Evolutionary conservation across 2,113 vertebrate species (phyloP), one percentile per base, ranked within the genome.

Genomic region (Tenrec ecaudatus): DNA sequence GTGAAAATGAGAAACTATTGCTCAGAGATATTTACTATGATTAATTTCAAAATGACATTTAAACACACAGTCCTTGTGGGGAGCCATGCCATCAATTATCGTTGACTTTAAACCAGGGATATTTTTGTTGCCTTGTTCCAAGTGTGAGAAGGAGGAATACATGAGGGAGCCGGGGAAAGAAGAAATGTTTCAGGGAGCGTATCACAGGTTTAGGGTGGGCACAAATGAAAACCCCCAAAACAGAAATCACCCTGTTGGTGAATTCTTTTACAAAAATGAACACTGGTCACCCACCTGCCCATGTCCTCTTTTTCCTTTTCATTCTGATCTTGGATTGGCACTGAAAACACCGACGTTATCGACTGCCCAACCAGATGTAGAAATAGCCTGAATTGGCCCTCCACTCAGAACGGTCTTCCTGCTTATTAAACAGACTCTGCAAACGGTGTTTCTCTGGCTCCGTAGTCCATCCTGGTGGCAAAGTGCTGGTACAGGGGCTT

Each of bases 391-490:
- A 47, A 22, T 92, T 62, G 1, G 22, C 75, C 38, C 68, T 60
- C 87, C 69, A 92, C 96, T 95, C n/a, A 89, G 79, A 94, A 94
- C 47, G 40, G 12, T 90, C 95, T 69, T 2, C 31, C 38, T 81
- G 82, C 79, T 96, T 85, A 77, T 16, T 86, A 91, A 88, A 43
- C 23, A 92, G 25, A 96, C 27, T 97, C 96, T 95, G 85, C 76
- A 95, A 29, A 38, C 77, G 92, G 91, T n/a, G n/a, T 94, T 95
- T 92, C 81, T 89, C 83, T 62, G 93, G 16, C 88, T 94, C 78
- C 92, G 33, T 92, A 94, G 58, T 79, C 82, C 94, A n/a, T 93
- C 80, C 0, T 89, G 19, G 91, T 84, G 36, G 22, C 92, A 92
- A 53, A 95, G 89, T 75, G 31, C 79, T 90, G 36, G 16, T 40